phyloP scores from a whole-genome alignment of 2,113 vertebrate species.

The Porphyrio hochstetteri region DNA sequence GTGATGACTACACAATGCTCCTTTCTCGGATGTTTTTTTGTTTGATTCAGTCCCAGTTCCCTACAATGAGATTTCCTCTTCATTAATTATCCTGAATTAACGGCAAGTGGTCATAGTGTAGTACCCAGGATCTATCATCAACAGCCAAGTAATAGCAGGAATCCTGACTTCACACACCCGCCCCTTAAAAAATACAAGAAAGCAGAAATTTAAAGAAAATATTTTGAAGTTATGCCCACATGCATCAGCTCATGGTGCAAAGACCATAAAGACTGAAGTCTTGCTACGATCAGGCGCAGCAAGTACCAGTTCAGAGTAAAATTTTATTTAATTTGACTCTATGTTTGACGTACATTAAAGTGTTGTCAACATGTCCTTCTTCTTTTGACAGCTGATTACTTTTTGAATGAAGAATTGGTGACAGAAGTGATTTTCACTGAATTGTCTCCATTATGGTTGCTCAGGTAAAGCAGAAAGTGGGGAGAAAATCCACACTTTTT shows the following conservation, averaged over 20 bases:
- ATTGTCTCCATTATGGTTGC: background rate
- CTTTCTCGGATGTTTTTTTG: background rate
- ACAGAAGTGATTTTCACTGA: background rate
- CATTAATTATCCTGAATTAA: slow-evolving; percentile 53
- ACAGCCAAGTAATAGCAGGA: background rate
- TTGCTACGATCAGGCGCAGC: background rate
- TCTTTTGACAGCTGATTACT: background rate
- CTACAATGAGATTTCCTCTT: background rate
- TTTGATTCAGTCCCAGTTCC: slow-evolving; percentile 14
- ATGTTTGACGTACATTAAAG: background rate
- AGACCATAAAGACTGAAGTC: background rate
- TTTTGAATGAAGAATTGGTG: background rate
- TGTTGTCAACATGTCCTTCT: background rate
- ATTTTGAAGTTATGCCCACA: background rate
- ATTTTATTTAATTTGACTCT: background rate
- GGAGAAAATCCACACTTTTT: background rate
- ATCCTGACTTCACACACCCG: background rate
- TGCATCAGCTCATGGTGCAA: background rate
- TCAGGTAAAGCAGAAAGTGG: background rate
- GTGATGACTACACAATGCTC: background rate
- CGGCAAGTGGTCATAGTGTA: background rate
- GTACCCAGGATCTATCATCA: background rate
- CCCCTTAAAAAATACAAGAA: background rate
- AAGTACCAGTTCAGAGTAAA: background rate
- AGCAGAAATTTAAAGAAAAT: background rate